Evolutionary conservation across 2,888 invertebrate genomes (phyloP), one percentile per base, ranked within the genome.

Genomic region (Desoria tigrina): DNA sequence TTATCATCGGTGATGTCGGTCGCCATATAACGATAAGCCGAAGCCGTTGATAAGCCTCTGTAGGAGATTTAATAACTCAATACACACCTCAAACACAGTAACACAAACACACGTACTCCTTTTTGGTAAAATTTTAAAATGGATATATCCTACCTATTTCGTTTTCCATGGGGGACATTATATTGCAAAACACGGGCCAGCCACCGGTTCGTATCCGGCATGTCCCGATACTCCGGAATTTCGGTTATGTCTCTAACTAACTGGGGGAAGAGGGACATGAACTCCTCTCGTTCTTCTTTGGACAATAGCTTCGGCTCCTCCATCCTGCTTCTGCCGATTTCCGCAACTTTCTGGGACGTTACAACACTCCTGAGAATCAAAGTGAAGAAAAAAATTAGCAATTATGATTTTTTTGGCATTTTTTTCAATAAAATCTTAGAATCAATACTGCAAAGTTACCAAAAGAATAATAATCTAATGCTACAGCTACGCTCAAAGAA

Each of bases 131-230:
- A 32, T 9, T 37, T 53, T 9, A 26, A n/a, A 2, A 37, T 56
- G 6, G 7, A 42, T 26, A 21, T 21, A 21, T 18, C 50, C 45
- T 49, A 74, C 60, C 92, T 83, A 78, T 87, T 89, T 81, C 90
- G 92, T 81, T 95, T 96, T 1, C 96, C 96, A 77, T 87, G 87
- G 0, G 93, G 91, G 3, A 95, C 92, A 82, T 94, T 96, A 82
- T 94, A 94, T 80, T 95, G 90, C 71, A 94, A 82, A 24, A 90
- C 85, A 84, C 90, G 89, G 62, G 88, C 86, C 81, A 89, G 85
- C 88, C 91, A 89, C 79, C 89, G 89, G 73, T 87, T 87, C 72
- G 89, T 89, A 80, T 90, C 89, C 42, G 88, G 87, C 80, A 90
- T 86, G 79, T 91, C 90, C 68, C 85, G 84, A 80, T 88, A 86